Evolutionary conservation across 2,797 vertebrate species (phyloP).

Genomic region (Amazonetta brasiliensis): DNA sequence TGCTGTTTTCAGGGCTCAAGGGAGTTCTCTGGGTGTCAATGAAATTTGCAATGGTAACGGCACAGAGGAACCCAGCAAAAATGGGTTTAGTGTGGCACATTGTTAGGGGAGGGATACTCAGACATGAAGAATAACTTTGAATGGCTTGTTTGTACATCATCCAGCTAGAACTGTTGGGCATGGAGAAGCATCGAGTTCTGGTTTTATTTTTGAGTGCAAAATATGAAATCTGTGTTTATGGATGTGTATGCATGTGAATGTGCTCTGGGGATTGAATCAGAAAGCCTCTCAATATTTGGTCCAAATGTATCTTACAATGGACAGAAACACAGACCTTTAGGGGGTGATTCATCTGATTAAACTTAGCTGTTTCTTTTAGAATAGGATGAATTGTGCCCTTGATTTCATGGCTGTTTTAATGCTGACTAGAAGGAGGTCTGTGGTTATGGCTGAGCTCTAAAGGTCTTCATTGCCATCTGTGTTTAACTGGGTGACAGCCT

Average conservation of each 20-base stretch:
- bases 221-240: not conserved
- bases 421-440: not conserved
- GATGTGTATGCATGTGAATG: not conserved
- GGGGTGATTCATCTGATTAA: not conserved
- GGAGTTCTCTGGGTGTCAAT: not conserved
- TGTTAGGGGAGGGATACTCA: not conserved
- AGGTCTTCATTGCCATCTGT: not conserved
- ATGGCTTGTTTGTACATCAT: not conserved
- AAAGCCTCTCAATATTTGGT: not conserved
- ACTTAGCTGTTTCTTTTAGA: not conserved
- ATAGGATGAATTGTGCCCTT: not conserved
- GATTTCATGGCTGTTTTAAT: not conserved
- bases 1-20: not conserved
- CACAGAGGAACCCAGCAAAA: not conserved
- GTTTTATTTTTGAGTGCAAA: not conserved
- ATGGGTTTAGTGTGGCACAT: not conserved
- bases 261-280: not conserved
- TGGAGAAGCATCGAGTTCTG: not conserved
- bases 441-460: not conserved
- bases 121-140: not conserved
- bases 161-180: not conserved
- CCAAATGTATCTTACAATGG: not conserved
- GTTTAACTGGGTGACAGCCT: not conserved
- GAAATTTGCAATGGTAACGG: not conserved
- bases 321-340: not conserved